These are phyloP conservation scores for Galeopterus variegatus DNA, from an alignment of 2,113 vertebrate genomes.

Conservation along the genomic window DNA sequence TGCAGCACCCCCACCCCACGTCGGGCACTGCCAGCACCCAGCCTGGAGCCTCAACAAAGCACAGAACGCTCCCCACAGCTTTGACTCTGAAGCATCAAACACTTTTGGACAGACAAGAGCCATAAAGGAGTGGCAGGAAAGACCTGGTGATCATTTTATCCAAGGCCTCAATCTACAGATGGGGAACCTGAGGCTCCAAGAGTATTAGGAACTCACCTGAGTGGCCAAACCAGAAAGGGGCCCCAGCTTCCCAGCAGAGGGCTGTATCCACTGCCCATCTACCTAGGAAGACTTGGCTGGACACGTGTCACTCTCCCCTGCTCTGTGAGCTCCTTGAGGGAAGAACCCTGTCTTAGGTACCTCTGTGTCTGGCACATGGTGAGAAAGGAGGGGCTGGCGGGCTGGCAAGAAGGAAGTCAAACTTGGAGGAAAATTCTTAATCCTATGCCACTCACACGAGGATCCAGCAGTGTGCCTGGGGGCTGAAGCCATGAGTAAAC, in stretches of 20 bases:
- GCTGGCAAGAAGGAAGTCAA: background rate
- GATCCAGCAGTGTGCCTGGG: fast-evolving
- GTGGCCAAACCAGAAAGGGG: background rate
- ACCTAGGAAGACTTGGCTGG: background rate
- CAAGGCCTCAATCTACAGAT: background rate
- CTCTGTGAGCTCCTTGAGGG: background rate
- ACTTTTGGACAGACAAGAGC: background rate
- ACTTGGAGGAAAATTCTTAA: background rate
- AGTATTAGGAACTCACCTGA: background rate
- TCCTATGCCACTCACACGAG: background rate
- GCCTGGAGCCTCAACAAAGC: background rate
- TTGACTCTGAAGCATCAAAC: background rate
- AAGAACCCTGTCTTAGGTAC: background rate
- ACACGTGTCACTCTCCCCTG: background rate
- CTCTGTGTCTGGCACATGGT: background rate
- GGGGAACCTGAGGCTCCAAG: background rate
- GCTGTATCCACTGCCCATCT: background rate
- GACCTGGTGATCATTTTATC: background rate
- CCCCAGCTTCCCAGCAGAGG: background rate
- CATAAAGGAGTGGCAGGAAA: background rate
- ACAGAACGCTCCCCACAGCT: background rate
- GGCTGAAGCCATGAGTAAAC: background rate
- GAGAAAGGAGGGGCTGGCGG: background rate
- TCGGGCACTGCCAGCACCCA: too few relatives aligned
- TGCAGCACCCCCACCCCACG: background rate